These are phyloP conservation scores for Latrodectus hesperus DNA, from an alignment of 2,888 invertebrate genomes.

Conservation along the genomic window DNA sequence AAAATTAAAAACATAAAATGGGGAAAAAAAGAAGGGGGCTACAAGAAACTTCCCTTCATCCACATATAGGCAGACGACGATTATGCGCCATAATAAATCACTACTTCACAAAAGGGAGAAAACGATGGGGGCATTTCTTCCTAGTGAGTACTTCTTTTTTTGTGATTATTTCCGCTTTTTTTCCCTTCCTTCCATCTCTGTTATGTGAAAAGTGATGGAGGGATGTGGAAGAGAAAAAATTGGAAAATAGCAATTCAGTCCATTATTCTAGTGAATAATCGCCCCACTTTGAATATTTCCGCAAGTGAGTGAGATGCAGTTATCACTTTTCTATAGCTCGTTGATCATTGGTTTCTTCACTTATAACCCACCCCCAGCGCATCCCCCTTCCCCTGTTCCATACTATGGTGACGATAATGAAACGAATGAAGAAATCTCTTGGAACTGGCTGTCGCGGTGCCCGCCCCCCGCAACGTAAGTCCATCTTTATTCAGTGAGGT, in stretches of 20 bases:
- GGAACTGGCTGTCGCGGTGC: not conserved
- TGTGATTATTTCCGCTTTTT: slow-evolving; percentile 10
- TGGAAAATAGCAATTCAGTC: slow-evolving; percentile 56
- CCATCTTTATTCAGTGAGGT: slow-evolving; percentile 4
- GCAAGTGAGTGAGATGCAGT: slow-evolving; percentile 67
- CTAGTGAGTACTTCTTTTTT: slow-evolving; percentile 21
- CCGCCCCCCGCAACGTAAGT: slow-evolving; percentile 1
- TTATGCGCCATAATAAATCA: slow-evolving; percentile 62
- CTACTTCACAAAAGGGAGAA: slow-evolving; percentile 45
- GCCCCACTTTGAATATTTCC: slow-evolving; percentile 69
- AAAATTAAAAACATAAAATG: not conserved
- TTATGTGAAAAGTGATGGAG: slow-evolving; percentile 12
- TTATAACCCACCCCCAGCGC: not conserved
- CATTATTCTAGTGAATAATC: slow-evolving; percentile 68
- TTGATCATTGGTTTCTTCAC: slow-evolving; percentile 57
- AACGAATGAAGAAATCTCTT: slow-evolving; percentile 1
- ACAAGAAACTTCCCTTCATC: slow-evolving; percentile 16
- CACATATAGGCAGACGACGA: slow-evolving; percentile 46
- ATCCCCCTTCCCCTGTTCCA: not conserved
- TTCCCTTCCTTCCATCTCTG: slow-evolving; percentile 3
- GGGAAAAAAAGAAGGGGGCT: slow-evolving; percentile 23
- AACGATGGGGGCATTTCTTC: slow-evolving; percentile 47
- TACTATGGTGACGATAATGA: slow-evolving; percentile 11
- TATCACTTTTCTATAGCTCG: slow-evolving; percentile 68
- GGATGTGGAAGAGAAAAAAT: slow-evolving; percentile 3